A percentile compares a stretch with the other conserved stretches of the same genome.
phyloP scores from a whole-genome alignment of 2,797 vertebrate genomes.

The Cyclopterus lumpus region DNA sequence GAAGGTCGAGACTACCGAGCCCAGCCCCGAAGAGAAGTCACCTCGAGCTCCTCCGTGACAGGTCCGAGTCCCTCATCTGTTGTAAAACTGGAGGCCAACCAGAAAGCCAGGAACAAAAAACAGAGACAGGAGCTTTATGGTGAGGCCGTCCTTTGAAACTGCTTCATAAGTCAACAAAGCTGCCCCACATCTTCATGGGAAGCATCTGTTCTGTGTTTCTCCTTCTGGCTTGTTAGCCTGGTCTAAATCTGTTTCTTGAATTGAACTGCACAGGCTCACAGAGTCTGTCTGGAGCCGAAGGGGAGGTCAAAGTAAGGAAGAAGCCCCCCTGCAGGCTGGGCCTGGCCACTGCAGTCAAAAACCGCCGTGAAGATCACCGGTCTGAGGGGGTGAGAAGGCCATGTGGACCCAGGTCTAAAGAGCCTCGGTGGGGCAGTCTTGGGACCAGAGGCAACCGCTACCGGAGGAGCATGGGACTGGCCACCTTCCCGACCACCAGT shows the following conservation, averaged over 20 bases:
- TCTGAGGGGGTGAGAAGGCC: slow-evolving; percentile 80
- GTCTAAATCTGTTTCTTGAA: slow-evolving; percentile 66
- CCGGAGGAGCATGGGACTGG: slow-evolving; percentile 77
- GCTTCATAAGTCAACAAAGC: slow-evolving; percentile 55
- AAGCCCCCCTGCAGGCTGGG: slow-evolving; percentile 83
- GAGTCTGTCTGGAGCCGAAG: slow-evolving; percentile 80
- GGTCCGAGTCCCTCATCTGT: slow-evolving; percentile 94
- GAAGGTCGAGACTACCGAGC: slow-evolving; percentile 82
- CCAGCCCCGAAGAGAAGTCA: slow-evolving; percentile 77
- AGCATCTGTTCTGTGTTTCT: slow-evolving; percentile 68
- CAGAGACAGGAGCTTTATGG: slow-evolving; percentile 94
- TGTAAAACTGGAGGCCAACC: slow-evolving; percentile 97
- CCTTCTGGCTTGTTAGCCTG: slow-evolving; percentile 44
- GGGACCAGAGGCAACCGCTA: slow-evolving; percentile 73
- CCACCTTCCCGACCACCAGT: slow-evolving; percentile 80
- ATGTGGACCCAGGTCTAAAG: slow-evolving; percentile 80
- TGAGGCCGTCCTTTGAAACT: slow-evolving; percentile 67
- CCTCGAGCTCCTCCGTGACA: slow-evolving; percentile 78
- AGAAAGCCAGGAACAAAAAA: slow-evolving; percentile 97
- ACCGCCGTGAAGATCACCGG: slow-evolving; percentile 68
- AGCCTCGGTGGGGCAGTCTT: slow-evolving; percentile 81
- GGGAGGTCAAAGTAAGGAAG: slow-evolving; percentile 93
- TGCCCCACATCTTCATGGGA: slow-evolving; percentile 36
- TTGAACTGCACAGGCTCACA: slow-evolving; percentile 78
- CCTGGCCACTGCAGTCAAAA: slow-evolving; percentile 67